Percentiles rank a stretch among this genome's conserved stretches.
Evolutionary conservation across 92 coral and sea anemone genomes (phyloP).

Genomic region (Isaurus tuberculatus): DNA sequence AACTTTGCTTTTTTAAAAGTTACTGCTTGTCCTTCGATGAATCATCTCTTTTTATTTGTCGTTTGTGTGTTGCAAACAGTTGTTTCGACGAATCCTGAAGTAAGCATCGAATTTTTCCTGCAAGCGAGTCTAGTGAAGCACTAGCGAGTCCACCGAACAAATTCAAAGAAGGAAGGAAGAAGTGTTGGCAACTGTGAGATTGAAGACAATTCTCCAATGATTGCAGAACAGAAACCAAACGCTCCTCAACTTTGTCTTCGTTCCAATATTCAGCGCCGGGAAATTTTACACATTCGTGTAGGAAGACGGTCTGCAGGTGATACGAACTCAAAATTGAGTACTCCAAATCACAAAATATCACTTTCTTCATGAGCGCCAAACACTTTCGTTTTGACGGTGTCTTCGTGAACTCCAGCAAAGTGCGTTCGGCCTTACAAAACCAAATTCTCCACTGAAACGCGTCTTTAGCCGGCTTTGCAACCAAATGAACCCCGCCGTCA

Average conservation of each 20-base stretch:
- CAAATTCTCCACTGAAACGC: constrained; percentile 76
- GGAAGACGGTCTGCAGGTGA: constrained; percentile 60
- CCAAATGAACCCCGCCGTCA: constrained; percentile 60
- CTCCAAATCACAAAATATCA: constrained; percentile 54
- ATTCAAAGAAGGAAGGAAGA: constrained; percentile 68
- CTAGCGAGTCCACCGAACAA: constrained; percentile 50
- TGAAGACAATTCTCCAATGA: constrained; percentile 59
- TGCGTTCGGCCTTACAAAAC: constrained; percentile 67
- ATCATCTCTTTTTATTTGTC: not conserved
- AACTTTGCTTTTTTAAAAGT: too few species aligned
- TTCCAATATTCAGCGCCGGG: constrained; percentile 64
- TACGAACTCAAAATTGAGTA: constrained; percentile 60
- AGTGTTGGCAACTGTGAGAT: constrained; percentile 55
- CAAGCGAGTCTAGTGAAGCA: not conserved
- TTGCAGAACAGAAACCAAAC: constrained; percentile 56
- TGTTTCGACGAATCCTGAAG: not conserved
- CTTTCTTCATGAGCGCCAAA: constrained; percentile 55
- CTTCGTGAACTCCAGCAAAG: constrained; percentile 55
- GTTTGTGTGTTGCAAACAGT: not conserved
- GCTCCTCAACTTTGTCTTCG: constrained; percentile 51
- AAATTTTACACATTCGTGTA: constrained; percentile 69
- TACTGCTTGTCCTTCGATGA: not conserved
- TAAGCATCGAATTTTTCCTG: not conserved
- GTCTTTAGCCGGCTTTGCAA: constrained; percentile 62
- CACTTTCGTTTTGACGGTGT: constrained; percentile 48